Evolutionary conservation across 2,113 vertebrate species (phyloP).

Genomic region (Macrotis lagotis): DNA sequence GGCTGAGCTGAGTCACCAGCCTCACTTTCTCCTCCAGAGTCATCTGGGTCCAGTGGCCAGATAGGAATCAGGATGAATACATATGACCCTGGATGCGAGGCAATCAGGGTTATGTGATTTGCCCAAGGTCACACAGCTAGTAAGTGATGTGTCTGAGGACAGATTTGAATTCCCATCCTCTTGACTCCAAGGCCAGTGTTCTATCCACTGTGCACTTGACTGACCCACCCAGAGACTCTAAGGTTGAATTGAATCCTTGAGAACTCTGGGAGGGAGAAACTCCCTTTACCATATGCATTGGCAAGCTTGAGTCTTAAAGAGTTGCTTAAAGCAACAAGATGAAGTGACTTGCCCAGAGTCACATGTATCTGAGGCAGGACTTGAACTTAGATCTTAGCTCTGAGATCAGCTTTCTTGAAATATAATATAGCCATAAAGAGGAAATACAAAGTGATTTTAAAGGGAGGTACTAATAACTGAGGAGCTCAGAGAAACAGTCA

Average conservation of each 20-base stretch:
- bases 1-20: no score
- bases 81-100: no score
- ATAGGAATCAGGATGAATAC: no score
- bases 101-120: no score
- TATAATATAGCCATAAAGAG: not conserved
- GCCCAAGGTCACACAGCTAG: no score
- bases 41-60: no score
- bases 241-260: not conserved
- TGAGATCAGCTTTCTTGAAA: not conserved
- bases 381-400: not conserved
- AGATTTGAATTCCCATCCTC: no score
- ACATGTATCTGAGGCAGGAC: not conserved
- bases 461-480: not conserved
- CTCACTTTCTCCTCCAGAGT: no score
- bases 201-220: no score
- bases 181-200: no score
- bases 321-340: not conserved
- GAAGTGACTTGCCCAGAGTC: not conserved
- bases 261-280: not conserved
- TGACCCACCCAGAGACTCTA: not conserved
- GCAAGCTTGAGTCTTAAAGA: no score
- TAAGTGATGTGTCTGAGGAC: no score
- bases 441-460: not conserved
- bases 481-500: not conserved
- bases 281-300: not conserved